A percentile compares a stretch with the other conserved stretches of the same genome.
Conservation (phyloP, 2,113 vertebrate species). For the Illadopsis cleaveri region DNA sequence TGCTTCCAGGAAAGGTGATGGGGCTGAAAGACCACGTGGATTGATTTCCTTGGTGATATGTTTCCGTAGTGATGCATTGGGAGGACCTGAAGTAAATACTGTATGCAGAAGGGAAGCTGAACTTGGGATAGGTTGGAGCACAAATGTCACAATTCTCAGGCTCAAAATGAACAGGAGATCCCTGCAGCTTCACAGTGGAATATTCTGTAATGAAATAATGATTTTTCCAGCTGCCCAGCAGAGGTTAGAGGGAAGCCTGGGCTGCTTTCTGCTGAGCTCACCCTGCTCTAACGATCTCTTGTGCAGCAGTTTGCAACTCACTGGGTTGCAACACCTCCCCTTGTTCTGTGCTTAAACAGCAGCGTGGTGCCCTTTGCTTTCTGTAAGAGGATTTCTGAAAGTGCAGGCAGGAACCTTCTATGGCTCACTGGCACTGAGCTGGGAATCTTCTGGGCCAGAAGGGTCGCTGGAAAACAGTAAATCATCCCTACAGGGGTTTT, state of each 20-base stretch:
- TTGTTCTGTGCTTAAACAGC: rapidly evolving
- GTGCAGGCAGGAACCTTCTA: not conserved
- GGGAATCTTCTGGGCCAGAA: not conserved
- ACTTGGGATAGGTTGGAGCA: rapidly evolving
- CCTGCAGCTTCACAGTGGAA: rapidly evolving
- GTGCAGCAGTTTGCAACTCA: not conserved
- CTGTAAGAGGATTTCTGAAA: not conserved
- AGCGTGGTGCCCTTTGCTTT: not conserved
- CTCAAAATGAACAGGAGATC: rapidly evolving
- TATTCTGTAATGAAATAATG: not conserved
- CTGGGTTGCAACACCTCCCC: not conserved
- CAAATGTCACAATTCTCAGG: rapidly evolving
- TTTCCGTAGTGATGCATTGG: rapidly evolving
- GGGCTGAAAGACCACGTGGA: not conserved
- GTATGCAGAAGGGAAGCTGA: not conserved
- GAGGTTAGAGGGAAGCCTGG: not conserved
- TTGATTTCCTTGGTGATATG: rapidly evolving
- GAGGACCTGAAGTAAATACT: not conserved
- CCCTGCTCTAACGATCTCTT: not conserved
- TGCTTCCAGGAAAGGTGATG: not conserved
- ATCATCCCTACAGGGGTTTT: rapidly evolving
- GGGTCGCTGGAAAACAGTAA: rapidly evolving
- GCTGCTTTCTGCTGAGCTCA: not conserved
- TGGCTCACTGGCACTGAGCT: not conserved
- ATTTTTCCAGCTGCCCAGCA: not conserved